Percentiles rank a stretch among this genome's conserved stretches.
These are phyloP conservation scores for Ornithoptera priamus DNA, from an alignment of 2,888 invertebrate species.

Conservation along the genomic window DNA sequence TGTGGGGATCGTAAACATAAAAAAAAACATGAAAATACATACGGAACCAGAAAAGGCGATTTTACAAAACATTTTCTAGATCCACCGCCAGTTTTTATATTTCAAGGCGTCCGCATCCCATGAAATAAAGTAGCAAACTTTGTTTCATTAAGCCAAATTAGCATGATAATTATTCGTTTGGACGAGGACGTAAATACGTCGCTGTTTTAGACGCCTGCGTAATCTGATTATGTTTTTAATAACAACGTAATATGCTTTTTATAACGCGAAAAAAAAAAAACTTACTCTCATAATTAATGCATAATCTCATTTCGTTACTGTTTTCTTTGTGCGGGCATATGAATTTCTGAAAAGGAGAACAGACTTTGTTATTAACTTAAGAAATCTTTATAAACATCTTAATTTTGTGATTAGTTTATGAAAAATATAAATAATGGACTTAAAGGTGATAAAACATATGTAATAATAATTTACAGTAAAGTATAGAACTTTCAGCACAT, in stretches of 20 bases:
- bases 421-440: not conserved
- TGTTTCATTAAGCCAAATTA: slow-evolving; percentile 58
- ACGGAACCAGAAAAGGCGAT: slow-evolving; percentile 1
- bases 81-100: slow-evolving; percentile 47
- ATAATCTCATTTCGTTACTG: slow-evolving; percentile 25
- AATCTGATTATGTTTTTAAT: slow-evolving; percentile 41
- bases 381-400: not conserved
- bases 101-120: slow-evolving; percentile 44
- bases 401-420: not conserved
- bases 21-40: not conserved
- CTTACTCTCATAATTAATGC: slow-evolving; percentile 25
- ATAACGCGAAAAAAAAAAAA: slow-evolving; percentile 24
- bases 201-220: slow-evolving; percentile 40
- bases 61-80: slow-evolving; percentile 42
- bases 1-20: too few species aligned
- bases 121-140: slow-evolving; percentile 55
- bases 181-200: slow-evolving; percentile 47
- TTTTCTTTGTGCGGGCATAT: slow-evolving; percentile 18
- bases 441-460: not conserved
- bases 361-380: slow-evolving; percentile 5
- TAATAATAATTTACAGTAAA: too few species aligned
- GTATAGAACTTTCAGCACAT: too few species aligned
- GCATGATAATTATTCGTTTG: slow-evolving; percentile 60
- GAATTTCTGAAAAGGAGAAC: slow-evolving; percentile 9
- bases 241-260: slow-evolving; percentile 31